Evolutionary conservation across 1,140 invertebrate species (phyloP), one percentile per base, ranked within the genome.

Genomic region (Epicauta chinensis): DNA sequence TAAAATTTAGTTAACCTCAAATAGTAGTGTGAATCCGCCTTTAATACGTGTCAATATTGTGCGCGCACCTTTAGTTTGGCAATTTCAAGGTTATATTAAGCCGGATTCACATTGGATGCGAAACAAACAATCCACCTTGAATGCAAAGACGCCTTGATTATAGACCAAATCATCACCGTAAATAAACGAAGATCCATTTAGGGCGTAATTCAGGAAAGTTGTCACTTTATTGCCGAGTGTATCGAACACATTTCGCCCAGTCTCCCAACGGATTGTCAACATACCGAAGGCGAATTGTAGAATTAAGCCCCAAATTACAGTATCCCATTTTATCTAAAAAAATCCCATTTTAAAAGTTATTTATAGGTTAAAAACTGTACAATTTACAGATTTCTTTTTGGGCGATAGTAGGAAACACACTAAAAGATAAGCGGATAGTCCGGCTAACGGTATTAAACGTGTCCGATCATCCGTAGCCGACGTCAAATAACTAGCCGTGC

Each of bases 271-370:
- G 40, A 98, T 84, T 45, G 92, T 90, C 2, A 96, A 55, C 0
- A 97, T 59, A 0, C 90, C 95, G 51, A 98, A 82, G 1, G 83
- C 38, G 62, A 97, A 91, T 75, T 98, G 95, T 6, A 96, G 69
- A 0, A 82, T 74, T 15, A 16, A 16, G 30, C 2, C 41, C 45
- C 6, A 41, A 45, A 44, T 14, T 39, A 51, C 6, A 16, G 43
- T 11, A 10, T 13, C 36, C 40, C 17, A 11, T 3, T 46, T 16
- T 42, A 37, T n/a, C 36, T 36, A 31, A 15, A 34, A 11, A 45
- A 40, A 14, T n/a, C n/a, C n/a, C n/a, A n/a, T n/a, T n/a, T n/a
- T n/a, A n/a, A n/a, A n/a, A n/a, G n/a, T n/a, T n/a, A n/a, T n/a
- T n/a, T n/a, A n/a, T n/a, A n/a, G n/a, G n/a, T n/a, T n/a, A n/a